phyloP scores from a whole-genome alignment of 2,797 vertebrate genomes.

The Sebastes aleutianus region DNA sequence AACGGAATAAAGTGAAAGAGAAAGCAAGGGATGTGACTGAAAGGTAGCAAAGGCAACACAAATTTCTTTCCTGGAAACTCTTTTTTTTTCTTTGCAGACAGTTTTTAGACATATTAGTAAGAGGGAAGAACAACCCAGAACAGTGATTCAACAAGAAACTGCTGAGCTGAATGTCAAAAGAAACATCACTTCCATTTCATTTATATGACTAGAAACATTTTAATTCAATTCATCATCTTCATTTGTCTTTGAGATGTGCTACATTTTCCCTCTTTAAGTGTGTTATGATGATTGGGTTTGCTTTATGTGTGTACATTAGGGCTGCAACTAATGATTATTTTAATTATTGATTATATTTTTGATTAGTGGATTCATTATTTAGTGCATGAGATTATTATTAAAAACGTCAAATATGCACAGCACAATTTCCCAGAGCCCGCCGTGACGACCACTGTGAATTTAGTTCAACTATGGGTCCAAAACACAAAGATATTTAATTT shows the following conservation, averaged over 20 bases:
- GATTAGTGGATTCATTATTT: conserved; percentile 11
- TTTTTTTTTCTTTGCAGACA: conserved; percentile 26
- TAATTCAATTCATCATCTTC: neutral
- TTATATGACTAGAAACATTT: neutral
- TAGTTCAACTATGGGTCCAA: neutral
- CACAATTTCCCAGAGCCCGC: neutral
- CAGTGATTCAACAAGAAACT: neutral
- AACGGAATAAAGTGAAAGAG: conserved; percentile 1
- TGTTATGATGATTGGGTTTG: neutral
- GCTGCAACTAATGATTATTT: neutral
- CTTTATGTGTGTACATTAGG: neutral
- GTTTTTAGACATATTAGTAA: conserved; percentile 4
- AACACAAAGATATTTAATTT: neutral
- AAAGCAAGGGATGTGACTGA: conserved; percentile 27
- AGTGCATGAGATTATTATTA: neutral
- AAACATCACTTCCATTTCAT: neutral
- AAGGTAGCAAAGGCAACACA: conserved; percentile 49
- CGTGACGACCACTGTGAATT: no score
- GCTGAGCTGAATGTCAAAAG: conserved; percentile 23
- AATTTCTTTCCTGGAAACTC: conserved; percentile 25
- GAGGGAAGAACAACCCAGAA: conserved; percentile 1
- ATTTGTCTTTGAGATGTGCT: neutral
- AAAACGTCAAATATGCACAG: neutral
- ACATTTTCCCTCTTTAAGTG: neutral
- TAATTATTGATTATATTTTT: conserved; percentile 15